Evolutionary conservation across 2,113 vertebrate species (phyloP), one percentile per base, ranked within the genome.

Genomic region (Aleadryas rufinucha): DNA sequence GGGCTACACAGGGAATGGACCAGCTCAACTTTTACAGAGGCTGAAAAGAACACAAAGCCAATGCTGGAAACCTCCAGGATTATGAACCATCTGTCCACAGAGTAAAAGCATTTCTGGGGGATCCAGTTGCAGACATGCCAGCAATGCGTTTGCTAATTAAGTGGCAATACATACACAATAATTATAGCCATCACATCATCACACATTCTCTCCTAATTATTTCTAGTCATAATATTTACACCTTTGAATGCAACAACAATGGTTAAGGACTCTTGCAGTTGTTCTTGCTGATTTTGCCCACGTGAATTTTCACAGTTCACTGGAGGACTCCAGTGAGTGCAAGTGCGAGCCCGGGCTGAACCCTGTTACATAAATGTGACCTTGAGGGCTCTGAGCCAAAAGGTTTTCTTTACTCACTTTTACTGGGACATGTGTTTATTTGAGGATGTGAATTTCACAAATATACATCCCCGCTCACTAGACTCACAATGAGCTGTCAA

Each of bases 141-240:
- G 47, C 52, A 82, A 61, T 7, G 33, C 71, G 84, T 68, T 95
- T 93, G 84, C 79, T 93, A 87, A 97, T 93, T 91, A 95, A 95
- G 53, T 60, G 90, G 93, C 69, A 93, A 86, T 56, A 89, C 35
- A 83, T 20, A 54, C 21, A 54, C 61, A 53, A 49, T 75, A 96
- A 87, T 96, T 95, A 95, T 33, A 96, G 95, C 85, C 95, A 91
- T 63, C 2, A 0, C 33, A 77, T 68, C 92, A 70, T 17, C 84
- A 68, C 12, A 65, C 35, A 12, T 65, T 69, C 64, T 69, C 56
- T 35, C 27, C 37, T 68, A 35, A 35, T 79, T 82, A 50, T 45
- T 93, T 79, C 52, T 47, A 71, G 45, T 31, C 23, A 35, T 17
- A 16, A 41, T 56, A 90, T 88, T 89, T 79, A 54, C 18, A 83